These are phyloP conservation scores for Lasioglossum pauxillum DNA, from an alignment of 2,888 invertebrate genomes.

Conservation along the genomic window DNA sequence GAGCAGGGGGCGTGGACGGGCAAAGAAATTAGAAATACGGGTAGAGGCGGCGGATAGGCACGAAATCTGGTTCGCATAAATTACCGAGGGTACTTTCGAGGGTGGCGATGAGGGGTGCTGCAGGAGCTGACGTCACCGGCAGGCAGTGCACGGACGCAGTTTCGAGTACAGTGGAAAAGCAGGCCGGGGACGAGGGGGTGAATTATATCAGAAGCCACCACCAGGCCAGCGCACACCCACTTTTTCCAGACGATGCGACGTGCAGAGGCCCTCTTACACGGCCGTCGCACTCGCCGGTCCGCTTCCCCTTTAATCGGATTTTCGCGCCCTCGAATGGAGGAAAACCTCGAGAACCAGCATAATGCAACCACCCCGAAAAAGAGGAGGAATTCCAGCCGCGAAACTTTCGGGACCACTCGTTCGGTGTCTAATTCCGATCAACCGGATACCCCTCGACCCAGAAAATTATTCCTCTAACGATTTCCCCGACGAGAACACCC, in stretches of 20 bases:
- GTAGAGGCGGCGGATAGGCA: slow-evolving; percentile 22
- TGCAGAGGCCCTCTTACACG: slow-evolving; percentile 38
- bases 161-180: slow-evolving; percentile 50
- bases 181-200: slow-evolving; percentile 27
- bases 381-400: neutral
- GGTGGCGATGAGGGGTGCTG: neutral
- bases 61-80: slow-evolving; percentile 64
- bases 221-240: slow-evolving; percentile 42
- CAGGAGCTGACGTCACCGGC: slow-evolving; percentile 42
- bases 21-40: slow-evolving; percentile 27
- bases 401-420: slow-evolving; percentile 27
- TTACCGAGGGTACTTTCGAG: slow-evolving; percentile 62
- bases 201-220: slow-evolving; percentile 62
- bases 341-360: slow-evolving; percentile 50
- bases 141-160: slow-evolving; percentile 26
- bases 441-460: too few relatives aligned
- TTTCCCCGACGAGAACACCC: too few relatives aligned
- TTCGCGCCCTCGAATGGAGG: slow-evolving; percentile 47
- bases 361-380: slow-evolving; percentile 45
- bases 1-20: neutral
- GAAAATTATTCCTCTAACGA: too few relatives aligned
- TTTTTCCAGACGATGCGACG: slow-evolving; percentile 53
- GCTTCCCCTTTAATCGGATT: slow-evolving; percentile 71
- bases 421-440: slow-evolving; percentile 22
- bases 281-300: slow-evolving; percentile 38